Percentiles rank a stretch among this genome's conserved stretches.
Conservation (phyloP, 2,888 invertebrate species). For the Disparrhopalites patrizii region DNA sequence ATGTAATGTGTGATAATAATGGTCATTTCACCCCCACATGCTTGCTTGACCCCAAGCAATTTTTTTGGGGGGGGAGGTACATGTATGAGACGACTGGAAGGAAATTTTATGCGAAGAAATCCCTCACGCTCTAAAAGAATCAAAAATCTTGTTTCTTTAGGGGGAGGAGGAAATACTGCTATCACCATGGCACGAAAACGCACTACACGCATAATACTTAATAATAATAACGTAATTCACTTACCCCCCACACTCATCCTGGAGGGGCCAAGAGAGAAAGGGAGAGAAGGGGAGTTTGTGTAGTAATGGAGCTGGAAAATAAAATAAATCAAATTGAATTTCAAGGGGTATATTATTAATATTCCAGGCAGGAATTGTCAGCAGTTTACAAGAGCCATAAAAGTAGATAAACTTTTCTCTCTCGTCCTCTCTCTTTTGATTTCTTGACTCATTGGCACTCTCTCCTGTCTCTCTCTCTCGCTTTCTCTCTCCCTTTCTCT, state of each 20-base stretch:
- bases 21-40: constrained; percentile 15
- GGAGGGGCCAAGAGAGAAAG: not conserved
- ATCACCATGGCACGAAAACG: not conserved
- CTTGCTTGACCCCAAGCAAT: constrained; percentile 4
- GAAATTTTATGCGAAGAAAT: not conserved
- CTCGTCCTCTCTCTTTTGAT: not conserved
- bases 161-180: not conserved
- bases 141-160: not conserved
- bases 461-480: not conserved
- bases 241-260: not conserved
- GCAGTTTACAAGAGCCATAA: constrained; percentile 23
- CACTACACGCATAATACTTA: no score
- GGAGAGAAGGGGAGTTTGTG: no score
- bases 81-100: no score
- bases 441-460: not conserved
- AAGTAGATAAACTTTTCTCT: constrained; percentile 12
- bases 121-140: not conserved
- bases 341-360: constrained; percentile 20
- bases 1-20: constrained; percentile 21
- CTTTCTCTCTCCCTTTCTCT: not conserved
- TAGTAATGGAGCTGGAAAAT: not conserved
- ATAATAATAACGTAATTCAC: no score
- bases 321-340: constrained; percentile 26
- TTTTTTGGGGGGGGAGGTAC: not conserved
- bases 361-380: constrained; percentile 17